These are phyloP conservation scores for Nasalis larvatus DNA, from an alignment of 2,113 vertebrate species.

Conservation along the genomic window DNA sequence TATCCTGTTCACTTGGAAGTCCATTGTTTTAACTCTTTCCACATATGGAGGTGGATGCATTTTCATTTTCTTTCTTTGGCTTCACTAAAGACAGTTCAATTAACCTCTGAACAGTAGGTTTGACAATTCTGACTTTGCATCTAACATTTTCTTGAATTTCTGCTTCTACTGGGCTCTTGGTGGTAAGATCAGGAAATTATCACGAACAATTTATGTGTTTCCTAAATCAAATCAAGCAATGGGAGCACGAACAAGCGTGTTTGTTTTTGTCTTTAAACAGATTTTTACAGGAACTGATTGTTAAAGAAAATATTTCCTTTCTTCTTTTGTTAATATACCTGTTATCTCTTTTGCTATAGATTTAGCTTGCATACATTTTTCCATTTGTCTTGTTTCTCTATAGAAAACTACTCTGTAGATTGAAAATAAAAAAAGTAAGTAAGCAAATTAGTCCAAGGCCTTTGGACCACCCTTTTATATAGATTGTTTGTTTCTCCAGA, in stretches of 20 bases:
- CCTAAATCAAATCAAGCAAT: slow-evolving; percentile 55
- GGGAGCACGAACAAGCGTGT: background rate
- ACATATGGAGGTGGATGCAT: background rate
- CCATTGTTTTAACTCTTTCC: slow-evolving; percentile 51
- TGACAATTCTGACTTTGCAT: slow-evolving; percentile 34
- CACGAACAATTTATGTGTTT: slow-evolving; percentile 50
- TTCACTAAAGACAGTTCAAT: slow-evolving; percentile 49
- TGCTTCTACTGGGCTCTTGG: background rate
- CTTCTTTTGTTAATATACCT: background rate
- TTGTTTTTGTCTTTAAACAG: background rate
- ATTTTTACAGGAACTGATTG: background rate
- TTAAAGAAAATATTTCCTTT: slow-evolving; percentile 26
- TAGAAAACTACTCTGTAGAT: slow-evolving; percentile 31
- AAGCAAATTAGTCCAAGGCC: background rate
- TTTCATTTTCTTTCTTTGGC: slow-evolving; percentile 23
- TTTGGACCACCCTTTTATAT: slow-evolving; percentile 65
- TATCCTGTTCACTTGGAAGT: slow-evolving; percentile 36
- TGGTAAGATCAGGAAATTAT: slow-evolving; percentile 23
- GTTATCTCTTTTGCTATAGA: background rate
- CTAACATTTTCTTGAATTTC: slow-evolving; percentile 30
- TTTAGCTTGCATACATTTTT: accelerated
- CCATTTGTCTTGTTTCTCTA: accelerated
- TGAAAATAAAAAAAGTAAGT: slow-evolving; percentile 29
- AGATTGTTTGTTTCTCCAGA: slow-evolving; percentile 53
- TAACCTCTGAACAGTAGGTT: slow-evolving; percentile 37